Evolutionary conservation across 2,113 vertebrate species (phyloP).

Genomic region (Anolis sagrei): DNA sequence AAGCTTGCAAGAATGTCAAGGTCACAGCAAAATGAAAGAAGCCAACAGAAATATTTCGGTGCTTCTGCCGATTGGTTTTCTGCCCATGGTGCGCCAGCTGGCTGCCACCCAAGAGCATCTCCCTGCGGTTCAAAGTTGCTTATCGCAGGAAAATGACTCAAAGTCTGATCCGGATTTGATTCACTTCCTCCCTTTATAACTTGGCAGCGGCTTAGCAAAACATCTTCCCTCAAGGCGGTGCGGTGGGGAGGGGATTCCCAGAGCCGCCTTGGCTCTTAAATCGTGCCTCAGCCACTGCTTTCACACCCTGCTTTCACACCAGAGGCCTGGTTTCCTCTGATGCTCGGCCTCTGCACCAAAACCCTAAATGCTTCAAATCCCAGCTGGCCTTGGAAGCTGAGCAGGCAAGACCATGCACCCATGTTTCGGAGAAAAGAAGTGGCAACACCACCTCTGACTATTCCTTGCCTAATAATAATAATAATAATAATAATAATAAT

Average conservation of each 20-base stretch:
- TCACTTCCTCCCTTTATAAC: not conserved
- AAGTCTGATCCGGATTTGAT: not conserved
- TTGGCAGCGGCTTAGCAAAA: not conserved
- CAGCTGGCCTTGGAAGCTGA: too few species aligned
- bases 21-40: too few species aligned
- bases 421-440: too few species aligned
- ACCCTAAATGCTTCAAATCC: not conserved
- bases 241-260: not conserved
- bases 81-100: not conserved
- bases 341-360: not conserved
- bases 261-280: not conserved
- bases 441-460: too few species aligned
- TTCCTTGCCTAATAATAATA: too few species aligned
- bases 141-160: slow-evolving; percentile 7
- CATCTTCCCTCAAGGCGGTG: too few species aligned
- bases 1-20: not conserved
- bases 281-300: not conserved
- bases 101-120: not conserved
- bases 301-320: not conserved
- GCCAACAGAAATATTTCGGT: not conserved
- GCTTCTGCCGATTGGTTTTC: not conserved
- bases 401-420: too few species aligned
- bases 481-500: too few species aligned
- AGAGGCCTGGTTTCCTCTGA: not conserved
- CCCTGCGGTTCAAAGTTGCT: not conserved